These are phyloP conservation scores for Lepidochitona cinerea DNA, from an alignment of 2,888 invertebrate genomes.

Conservation along the genomic window DNA sequence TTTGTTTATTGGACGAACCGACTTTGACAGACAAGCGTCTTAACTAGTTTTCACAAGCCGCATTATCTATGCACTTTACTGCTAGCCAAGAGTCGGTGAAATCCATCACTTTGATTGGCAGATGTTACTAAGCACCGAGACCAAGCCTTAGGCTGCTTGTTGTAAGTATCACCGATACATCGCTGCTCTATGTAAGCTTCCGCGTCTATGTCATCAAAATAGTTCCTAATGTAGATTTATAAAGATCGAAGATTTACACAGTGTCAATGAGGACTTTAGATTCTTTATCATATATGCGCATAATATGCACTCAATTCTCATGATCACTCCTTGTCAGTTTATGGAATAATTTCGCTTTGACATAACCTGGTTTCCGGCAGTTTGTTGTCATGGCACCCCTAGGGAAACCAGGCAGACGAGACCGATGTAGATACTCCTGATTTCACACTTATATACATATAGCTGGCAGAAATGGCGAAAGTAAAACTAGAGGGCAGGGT, in stretches of 20 bases:
- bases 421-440: background rate
- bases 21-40: too few relatives aligned
- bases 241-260: too few relatives aligned
- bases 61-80: too few relatives aligned
- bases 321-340: too few relatives aligned
- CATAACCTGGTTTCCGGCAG: background rate
- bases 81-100: too few relatives aligned
- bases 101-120: background rate
- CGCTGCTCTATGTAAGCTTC: background rate
- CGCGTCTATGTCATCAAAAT: background rate
- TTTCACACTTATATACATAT: background rate
- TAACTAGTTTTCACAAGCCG: too few relatives aligned
- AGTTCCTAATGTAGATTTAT: too few relatives aligned
- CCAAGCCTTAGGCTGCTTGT: background rate
- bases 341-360: too few relatives aligned
- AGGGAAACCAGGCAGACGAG: background rate
- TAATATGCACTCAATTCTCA: too few relatives aligned
- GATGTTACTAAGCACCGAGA: background rate
- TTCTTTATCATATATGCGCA: too few relatives aligned
- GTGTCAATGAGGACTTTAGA: too few relatives aligned
- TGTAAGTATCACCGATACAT: background rate
- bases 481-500: background rate
- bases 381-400: background rate
- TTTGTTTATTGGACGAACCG: too few relatives aligned
- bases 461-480: background rate